Evolutionary conservation across 2,888 invertebrate genomes (phyloP).

Genomic region (Lepidocyrtoides sp.): DNA sequence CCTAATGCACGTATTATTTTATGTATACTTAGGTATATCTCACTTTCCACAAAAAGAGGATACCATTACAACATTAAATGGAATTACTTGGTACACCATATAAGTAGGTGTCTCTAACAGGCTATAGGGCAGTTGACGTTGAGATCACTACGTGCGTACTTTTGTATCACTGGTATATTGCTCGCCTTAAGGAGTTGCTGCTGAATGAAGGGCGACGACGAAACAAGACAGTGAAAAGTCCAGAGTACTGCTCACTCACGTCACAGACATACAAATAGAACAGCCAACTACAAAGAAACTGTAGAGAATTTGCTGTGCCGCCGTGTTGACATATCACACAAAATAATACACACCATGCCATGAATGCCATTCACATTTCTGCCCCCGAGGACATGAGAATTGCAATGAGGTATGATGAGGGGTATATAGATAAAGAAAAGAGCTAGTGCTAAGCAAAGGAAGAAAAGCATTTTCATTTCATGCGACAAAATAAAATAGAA

Average conservation of each 20-base stretch:
- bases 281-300: background rate
- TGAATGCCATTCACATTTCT: constrained; percentile 15
- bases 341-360: background rate
- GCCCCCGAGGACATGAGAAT: background rate
- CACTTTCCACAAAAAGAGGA: background rate
- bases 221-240: constrained; percentile 18
- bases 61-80: background rate
- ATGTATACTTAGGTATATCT: background rate
- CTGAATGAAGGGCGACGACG: too few relatives aligned
- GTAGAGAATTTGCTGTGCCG: background rate
- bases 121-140: too few relatives aligned
- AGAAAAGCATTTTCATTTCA: constrained; percentile 49
- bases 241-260: too few relatives aligned
- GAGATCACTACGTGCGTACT: too few relatives aligned
- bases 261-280: background rate
- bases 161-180: too few relatives aligned
- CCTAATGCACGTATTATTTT: background rate
- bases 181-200: too few relatives aligned
- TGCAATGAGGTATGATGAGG: background rate
- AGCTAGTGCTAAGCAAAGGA: constrained; percentile 5
- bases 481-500: constrained; percentile 46
- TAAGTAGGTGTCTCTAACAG: too few relatives aligned
- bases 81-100: too few relatives aligned
- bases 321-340: background rate
- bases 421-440: too few relatives aligned